Evolutionary conservation across 1,140 invertebrate species (phyloP).

Genomic region (Ctenoplectra terminalis): DNA sequence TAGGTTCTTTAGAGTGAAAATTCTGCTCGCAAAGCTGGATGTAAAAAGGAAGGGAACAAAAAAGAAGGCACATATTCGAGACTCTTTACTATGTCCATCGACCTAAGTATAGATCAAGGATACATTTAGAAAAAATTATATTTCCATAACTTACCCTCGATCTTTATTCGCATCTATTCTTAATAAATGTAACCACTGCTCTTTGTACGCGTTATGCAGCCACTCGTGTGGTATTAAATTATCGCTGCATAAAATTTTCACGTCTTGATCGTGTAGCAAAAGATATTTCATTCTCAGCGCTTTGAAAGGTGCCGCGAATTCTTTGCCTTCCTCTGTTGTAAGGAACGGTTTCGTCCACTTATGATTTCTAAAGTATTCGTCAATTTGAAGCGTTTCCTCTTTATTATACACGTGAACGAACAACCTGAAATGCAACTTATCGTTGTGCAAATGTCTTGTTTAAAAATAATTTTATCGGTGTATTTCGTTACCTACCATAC

Average conservation of each 20-base stretch:
- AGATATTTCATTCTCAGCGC: slow-evolving; percentile 88
- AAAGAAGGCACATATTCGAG: slow-evolving; percentile 51
- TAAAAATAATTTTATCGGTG: not conserved
- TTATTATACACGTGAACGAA: slow-evolving; percentile 74
- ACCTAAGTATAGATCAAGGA: slow-evolving; percentile 32
- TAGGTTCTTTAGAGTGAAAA: slow-evolving; percentile 57
- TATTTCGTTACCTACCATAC: slow-evolving; percentile 83
- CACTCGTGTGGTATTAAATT: slow-evolving; percentile 88
- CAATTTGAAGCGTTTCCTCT: slow-evolving; percentile 79
- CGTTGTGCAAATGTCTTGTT: not conserved
- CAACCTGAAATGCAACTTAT: slow-evolving; percentile 64
- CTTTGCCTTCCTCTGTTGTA: slow-evolving; percentile 84
- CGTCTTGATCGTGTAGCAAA: slow-evolving; percentile 88
- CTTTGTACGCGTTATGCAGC: slow-evolving; percentile 86
- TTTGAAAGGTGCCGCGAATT: slow-evolving; percentile 86
- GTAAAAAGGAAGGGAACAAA: slow-evolving; percentile 48
- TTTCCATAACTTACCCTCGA: slow-evolving; percentile 84
- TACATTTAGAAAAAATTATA: slow-evolving; percentile 8
- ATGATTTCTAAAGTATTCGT: slow-evolving; percentile 78
- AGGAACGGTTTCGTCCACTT: slow-evolving; percentile 83
- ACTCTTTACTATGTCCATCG: slow-evolving; percentile 40
- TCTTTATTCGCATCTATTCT: slow-evolving; percentile 88
- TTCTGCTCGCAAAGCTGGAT: slow-evolving; percentile 61
- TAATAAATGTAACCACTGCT: slow-evolving; percentile 89
- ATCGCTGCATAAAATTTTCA: slow-evolving; percentile 87